phyloP scores from a whole-genome alignment of 2,113 vertebrate genomes.

The Strigops habroptila region DNA sequence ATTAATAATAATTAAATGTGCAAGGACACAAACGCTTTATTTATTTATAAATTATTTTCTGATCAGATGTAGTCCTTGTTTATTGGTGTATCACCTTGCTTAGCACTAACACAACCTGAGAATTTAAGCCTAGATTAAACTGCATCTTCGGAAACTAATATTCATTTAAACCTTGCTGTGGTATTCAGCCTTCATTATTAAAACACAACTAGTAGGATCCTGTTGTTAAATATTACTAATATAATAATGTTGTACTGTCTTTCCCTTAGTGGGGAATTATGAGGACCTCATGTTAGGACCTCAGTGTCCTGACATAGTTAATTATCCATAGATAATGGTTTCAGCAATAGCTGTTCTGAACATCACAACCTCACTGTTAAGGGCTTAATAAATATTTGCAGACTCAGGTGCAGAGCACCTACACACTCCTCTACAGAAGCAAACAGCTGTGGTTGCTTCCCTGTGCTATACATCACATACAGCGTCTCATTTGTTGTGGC shows the following conservation, averaged over 20 bases:
- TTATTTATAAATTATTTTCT: background rate
- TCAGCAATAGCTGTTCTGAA: slow-evolving; percentile 44
- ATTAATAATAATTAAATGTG: background rate
- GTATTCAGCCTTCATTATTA: slow-evolving; percentile 10
- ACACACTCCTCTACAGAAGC: slow-evolving; percentile 41
- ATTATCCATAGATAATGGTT: slow-evolving; percentile 79
- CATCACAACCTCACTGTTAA: slow-evolving; percentile 45
- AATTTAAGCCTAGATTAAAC: background rate
- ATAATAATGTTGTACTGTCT: slow-evolving; percentile 64
- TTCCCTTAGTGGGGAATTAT: slow-evolving; percentile 66
- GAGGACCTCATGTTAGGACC: slow-evolving; percentile 72
- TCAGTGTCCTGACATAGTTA: slow-evolving; percentile 75
- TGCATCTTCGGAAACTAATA: background rate
- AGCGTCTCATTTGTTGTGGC: slow-evolving; percentile 70
- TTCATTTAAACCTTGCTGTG: background rate
- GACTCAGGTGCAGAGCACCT: slow-evolving; percentile 70
- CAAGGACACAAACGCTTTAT: background rate
- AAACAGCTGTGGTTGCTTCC: slow-evolving; percentile 78
- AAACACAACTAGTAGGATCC: slow-evolving; percentile 33
- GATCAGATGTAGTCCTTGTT: background rate
- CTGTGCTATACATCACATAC: slow-evolving; percentile 73
- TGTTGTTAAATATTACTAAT: slow-evolving; percentile 66
- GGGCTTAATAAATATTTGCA: slow-evolving; percentile 66
- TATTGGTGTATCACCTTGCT: background rate
- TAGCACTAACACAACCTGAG: background rate